phyloP scores from a whole-genome alignment of 2,113 vertebrate genomes.

The Xerus inauris region DNA sequence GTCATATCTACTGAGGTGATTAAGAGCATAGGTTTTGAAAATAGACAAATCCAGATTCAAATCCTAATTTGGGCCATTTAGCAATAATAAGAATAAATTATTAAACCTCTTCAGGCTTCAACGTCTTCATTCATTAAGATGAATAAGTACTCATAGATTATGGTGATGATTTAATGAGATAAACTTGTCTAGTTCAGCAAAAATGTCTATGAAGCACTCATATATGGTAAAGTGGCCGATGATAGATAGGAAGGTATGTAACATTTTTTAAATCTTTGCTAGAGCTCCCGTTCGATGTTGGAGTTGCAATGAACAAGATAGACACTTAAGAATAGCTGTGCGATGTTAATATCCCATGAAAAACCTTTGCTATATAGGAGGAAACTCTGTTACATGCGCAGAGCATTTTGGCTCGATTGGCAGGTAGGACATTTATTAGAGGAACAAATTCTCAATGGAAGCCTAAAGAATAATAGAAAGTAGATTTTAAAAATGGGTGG shows the following conservation, averaged over 20 bases:
- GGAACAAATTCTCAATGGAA: background rate
- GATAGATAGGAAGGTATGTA: background rate
- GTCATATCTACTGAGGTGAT: background rate
- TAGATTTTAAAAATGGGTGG: background rate
- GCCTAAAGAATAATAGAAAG: background rate
- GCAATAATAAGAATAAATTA: background rate
- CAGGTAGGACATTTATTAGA: background rate
- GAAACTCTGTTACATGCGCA: background rate
- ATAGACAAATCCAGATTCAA: background rate
- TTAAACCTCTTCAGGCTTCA: background rate
- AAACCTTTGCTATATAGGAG: background rate
- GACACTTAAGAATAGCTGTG: background rate
- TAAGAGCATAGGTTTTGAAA: background rate
- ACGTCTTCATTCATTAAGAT: constrained; percentile 16
- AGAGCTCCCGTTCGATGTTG: background rate
- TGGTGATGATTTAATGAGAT: background rate
- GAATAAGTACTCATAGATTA: background rate
- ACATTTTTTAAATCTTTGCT: background rate
- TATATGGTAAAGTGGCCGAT: background rate
- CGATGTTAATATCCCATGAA: background rate
- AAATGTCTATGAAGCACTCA: background rate
- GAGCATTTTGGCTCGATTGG: background rate
- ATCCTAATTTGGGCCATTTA: background rate
- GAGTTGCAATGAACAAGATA: background rate
- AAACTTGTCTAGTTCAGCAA: background rate